phyloP scores from a whole-genome alignment of 2,888 invertebrate genomes.

The Trachelus stipa region DNA sequence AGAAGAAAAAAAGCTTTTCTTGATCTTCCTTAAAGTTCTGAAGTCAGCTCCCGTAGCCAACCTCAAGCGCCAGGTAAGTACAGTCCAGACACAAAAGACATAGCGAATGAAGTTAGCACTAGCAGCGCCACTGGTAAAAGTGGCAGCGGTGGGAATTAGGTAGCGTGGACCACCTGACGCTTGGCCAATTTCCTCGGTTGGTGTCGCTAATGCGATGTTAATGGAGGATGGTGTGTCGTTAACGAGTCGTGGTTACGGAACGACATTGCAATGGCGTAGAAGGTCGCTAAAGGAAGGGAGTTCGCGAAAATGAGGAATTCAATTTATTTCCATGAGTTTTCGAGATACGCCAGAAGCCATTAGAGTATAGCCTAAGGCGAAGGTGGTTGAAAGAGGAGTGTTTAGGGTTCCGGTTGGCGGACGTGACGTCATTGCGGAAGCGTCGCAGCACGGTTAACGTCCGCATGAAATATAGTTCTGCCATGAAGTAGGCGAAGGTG shows the following conservation, averaged over 20 bases:
- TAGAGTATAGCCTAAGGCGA: neutral
- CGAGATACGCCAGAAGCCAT: neutral
- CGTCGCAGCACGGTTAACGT: constrained; percentile 31
- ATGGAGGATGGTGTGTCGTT: neutral
- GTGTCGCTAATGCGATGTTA: neutral
- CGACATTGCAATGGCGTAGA: neutral
- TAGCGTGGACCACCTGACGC: neutral
- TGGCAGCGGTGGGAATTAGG: neutral
- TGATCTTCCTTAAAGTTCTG: neutral
- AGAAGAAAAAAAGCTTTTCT: neutral
- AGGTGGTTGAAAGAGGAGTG: constrained; percentile 9
- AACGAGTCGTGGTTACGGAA: neutral
- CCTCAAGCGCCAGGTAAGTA: neutral
- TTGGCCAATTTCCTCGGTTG: neutral
- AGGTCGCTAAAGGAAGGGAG: neutral
- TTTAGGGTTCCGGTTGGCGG: constrained; percentile 27
- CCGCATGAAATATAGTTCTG: constrained; percentile 32
- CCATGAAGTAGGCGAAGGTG: neutral
- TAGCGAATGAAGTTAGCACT: neutral
- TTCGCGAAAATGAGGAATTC: neutral
- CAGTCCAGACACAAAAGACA: neutral
- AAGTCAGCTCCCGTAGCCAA: neutral
- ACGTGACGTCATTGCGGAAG: constrained; percentile 37
- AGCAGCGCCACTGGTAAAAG: neutral
- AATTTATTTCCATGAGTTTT: neutral